These are phyloP conservation scores for Rhynchotus rufescens DNA, from an alignment of 2,797 vertebrate species.

Conservation along the genomic window DNA sequence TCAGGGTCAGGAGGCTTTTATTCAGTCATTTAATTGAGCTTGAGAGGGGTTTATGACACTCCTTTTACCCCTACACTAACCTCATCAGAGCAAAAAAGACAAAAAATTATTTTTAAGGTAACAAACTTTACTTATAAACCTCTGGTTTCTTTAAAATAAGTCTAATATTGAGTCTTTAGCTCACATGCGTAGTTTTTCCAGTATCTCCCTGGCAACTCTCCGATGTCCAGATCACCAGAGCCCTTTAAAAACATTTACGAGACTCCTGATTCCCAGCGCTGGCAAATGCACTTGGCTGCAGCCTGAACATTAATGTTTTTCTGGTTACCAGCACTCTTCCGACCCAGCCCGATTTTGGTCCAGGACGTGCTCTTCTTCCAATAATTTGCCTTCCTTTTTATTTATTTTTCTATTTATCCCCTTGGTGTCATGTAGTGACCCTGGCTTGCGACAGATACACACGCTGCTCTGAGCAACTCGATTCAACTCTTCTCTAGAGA, in stretches of 20 bases:
- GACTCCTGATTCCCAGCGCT: not conserved
- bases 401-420: not conserved
- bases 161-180: not conserved
- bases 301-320: not conserved
- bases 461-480: rapidly evolving
- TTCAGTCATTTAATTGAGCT: not conserved
- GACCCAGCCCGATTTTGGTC: not conserved
- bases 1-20: not conserved
- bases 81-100: not conserved
- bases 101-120: not conserved
- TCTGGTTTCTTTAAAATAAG: not conserved
- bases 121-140: not conserved
- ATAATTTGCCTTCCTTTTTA: not conserved
- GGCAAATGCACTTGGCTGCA: not conserved
- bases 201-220: not conserved
- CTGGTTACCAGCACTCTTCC: not conserved
- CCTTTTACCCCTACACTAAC: not conserved
- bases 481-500: not conserved
- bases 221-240: not conserved
- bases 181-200: not conserved
- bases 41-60: not conserved
- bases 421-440: not conserved
- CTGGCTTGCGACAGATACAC: rapidly evolving
- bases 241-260: not conserved
- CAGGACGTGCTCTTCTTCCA: not conserved